Conservation (phyloP, 1,140 invertebrate genomes). For the Lordiphosa stackelbergi region DNA sequence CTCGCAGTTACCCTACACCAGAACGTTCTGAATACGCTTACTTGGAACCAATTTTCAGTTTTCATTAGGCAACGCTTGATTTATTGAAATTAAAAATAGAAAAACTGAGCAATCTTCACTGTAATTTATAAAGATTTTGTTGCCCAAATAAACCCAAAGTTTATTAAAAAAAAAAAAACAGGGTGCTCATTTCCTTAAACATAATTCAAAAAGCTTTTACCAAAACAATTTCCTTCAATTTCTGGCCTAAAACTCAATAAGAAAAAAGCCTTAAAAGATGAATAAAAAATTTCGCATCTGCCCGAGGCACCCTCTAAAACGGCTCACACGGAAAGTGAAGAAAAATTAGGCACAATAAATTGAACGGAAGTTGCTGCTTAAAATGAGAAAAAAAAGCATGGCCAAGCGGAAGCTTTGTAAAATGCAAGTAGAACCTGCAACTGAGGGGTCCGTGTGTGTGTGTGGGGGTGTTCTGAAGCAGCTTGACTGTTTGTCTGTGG, state of each 20-base stretch:
- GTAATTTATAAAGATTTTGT: too few species aligned
- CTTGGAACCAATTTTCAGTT: not conserved
- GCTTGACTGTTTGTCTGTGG: conserved; percentile 52
- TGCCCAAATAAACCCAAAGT: not conserved
- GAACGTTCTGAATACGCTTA: not conserved
- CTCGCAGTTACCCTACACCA: too few species aligned
- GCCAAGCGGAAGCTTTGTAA: conserved; percentile 29
- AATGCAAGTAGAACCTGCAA: conserved; percentile 8
- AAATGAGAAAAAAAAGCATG: conserved; percentile 41
- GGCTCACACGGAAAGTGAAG: conserved; percentile 45
- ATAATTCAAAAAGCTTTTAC: not conserved
- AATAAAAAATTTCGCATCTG: conserved; percentile 7
- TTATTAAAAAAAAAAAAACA: not conserved
- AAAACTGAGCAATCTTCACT: too few species aligned
- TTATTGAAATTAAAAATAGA: too few species aligned
- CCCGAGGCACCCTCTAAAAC: not conserved
- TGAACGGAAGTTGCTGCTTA: conserved; percentile 72
- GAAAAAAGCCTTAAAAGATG: conserved; percentile 17
- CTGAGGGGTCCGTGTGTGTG: not conserved
- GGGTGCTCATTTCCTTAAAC: not conserved
- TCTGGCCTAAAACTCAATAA: not conserved
- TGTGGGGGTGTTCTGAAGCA: not conserved
- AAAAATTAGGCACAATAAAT: conserved; percentile 74
- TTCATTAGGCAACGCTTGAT: not conserved
- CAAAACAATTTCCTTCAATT: not conserved